Conservation (phyloP, 2,113 vertebrate species). For the Dromiciops gliroides region DNA sequence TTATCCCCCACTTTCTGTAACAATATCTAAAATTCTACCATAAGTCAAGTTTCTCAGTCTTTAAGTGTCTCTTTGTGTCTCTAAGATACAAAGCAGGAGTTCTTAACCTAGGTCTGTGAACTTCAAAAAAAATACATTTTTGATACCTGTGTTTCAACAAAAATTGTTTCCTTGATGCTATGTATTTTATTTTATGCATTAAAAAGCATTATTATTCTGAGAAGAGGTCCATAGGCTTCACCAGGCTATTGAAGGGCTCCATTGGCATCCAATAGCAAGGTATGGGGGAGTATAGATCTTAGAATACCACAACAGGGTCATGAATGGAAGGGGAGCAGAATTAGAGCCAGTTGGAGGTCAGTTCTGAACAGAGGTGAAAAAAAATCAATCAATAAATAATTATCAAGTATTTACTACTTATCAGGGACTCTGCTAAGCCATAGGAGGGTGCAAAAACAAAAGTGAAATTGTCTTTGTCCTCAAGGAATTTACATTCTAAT, state of each 20-base stretch:
- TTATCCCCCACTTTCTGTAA: neutral
- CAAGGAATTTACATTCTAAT: neutral
- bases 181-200: neutral
- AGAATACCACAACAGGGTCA: neutral
- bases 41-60: neutral
- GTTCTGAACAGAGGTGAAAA: neutral
- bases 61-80: neutral
- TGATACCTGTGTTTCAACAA: neutral
- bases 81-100: neutral
- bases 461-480: neutral
- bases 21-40: neutral
- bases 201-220: neutral
- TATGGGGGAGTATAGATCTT: neutral
- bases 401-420: neutral
- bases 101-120: neutral
- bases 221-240: neutral
- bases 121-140: neutral
- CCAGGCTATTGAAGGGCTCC: neutral
- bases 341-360: neutral
- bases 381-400: neutral
- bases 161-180: neutral
- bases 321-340: neutral
- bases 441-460: neutral
- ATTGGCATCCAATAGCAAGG: neutral
- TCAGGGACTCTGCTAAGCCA: neutral